Base-by-base conservation (phyloP, 2,888 invertebrate species). In the Bedellia somnulentella region DNA sequence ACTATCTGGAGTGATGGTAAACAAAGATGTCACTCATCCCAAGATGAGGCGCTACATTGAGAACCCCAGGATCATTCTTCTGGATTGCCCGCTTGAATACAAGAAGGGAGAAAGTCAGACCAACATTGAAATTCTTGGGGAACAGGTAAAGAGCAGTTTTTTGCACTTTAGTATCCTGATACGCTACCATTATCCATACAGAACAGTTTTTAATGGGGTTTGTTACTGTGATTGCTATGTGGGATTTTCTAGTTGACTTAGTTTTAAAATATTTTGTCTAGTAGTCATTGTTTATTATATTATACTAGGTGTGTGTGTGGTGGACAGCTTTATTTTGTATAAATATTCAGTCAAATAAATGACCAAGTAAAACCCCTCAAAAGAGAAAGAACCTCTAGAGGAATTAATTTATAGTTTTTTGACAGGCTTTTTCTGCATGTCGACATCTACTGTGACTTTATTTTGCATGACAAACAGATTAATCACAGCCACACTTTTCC, bases 71-170 rank as follows among this genome's bases (percentile, higher is more conserved):
- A 96, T 99, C 49, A 71, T 99, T 1, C 77, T 99, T 30, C 76
- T 99, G 15, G 99, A 99, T 68, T 99, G 99, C 59, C 85, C 89
- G 1, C 75, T 99, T 32, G 99, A 99, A 62, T 99, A 99, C 75
- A 99, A 99, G 68, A 99, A 99, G 66, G 99, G 98, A 17, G 97
- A 98, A 76, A 95, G 95, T 52, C 93, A 95, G 79, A 97, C 97
- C 4, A 95, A 96, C 57, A 89, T 99, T 16, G 99, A 99, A 73
- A 92, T 99, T 35, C 78, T 87, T 48, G 93, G 89, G 30, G 96
- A 99, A 49, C 85, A 88, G 49, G 81, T 80, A 46, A 10, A 23
- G 5, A 26, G 2, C n/a, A 27, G 21, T 28, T 11, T 30, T n/a
- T 30, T 12, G 29, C 24, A 34, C 2, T 24, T 11, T 2, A 2